Base-by-base conservation (phyloP, 2,797 vertebrate genomes). In the Poeciliopsis paucimaculata region DNA sequence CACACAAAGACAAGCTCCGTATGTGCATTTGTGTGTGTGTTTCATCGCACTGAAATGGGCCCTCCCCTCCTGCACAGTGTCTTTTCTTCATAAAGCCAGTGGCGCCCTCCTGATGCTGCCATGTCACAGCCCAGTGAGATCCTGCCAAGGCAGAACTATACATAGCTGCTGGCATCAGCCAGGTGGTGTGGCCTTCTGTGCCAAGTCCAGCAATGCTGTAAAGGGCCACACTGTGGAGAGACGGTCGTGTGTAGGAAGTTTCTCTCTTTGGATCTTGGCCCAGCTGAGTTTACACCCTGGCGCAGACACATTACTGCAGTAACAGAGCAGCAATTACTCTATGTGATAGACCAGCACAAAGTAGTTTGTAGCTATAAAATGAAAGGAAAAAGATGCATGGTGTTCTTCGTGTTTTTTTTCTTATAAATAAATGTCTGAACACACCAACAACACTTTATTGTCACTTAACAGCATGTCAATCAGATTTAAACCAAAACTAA, bases 91-190 rank as follows among this genome's bases (percentile, higher is more conserved):
- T 45, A 66, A 73, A 77, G 73, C 76, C 70, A 77, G 20, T 66
- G 34, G 66, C 45, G n/a, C 73, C 80, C 66, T 86, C 81, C 68
- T 34, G n/a, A 66, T 83, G 79, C 64, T 79, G 78, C 77, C 9
- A 1, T 82, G 88, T 75, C 87, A 83, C 80, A 41, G 77, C 62
- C 84, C 68, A 8, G 28, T 31, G 71, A 70, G 76, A n/a, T 51
- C 51, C 71, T 70, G 64, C 73, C 79, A 47, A 82, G 43, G 64
- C 75, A 76, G 60, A 3, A 41, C 86, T 82, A 87, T 92, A 87
- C 82, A 91, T 90, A 92, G 84, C 81, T 71, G 76, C 75, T 90
- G 91, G 89, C 91, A 88, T 79, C 45, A 60, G 82, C 83, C 89
- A 91, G 89, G 90, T 91, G 87, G 84, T 80, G 23, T 36, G 68